Conservation (phyloP, 2,888 invertebrate species). For the Ypsolopha scabrella region DNA sequence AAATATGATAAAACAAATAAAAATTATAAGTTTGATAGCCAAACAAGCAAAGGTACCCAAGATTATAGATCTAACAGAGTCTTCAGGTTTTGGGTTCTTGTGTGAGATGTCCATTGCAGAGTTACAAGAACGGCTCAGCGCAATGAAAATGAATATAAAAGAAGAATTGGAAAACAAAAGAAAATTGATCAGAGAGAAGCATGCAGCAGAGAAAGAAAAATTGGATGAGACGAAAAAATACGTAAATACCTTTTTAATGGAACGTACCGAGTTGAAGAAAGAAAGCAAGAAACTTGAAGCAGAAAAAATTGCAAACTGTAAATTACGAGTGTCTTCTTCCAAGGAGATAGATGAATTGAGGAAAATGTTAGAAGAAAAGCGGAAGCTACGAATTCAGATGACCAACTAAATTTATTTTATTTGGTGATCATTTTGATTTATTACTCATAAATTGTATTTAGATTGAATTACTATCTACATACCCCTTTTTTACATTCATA, state of each 20-base stretch:
- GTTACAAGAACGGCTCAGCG: conserved; percentile 63
- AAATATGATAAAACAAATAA: conserved; percentile 64
- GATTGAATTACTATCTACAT: neutral
- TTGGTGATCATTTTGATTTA: neutral
- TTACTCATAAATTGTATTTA: neutral
- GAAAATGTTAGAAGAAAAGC: conserved; percentile 58
- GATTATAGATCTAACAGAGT: conserved; percentile 71
- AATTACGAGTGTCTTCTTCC: conserved; percentile 11
- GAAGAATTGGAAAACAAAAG: conserved; percentile 65
- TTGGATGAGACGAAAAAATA: conserved; percentile 55
- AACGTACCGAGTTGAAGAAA: conserved; percentile 32
- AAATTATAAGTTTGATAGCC: conserved; percentile 54
- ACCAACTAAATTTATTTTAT: conserved; percentile 8
- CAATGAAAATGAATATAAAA: conserved; percentile 59
- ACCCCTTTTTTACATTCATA: too few species aligned
- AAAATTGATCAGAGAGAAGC: conserved; percentile 47
- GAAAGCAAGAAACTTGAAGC: conserved; percentile 28
- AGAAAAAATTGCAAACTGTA: conserved; percentile 12
- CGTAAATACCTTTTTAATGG: conserved; percentile 42
- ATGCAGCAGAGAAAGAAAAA: conserved; percentile 49
- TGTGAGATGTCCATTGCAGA: conserved; percentile 77
- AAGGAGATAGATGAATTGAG: conserved; percentile 59
- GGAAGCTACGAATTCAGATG: conserved; percentile 36
- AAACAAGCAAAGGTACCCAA: conserved; percentile 60
- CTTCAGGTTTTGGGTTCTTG: conserved; percentile 67